Evolutionary conservation across 2,888 invertebrate species (phyloP).

Genomic region (Panzeria rudis): DNA sequence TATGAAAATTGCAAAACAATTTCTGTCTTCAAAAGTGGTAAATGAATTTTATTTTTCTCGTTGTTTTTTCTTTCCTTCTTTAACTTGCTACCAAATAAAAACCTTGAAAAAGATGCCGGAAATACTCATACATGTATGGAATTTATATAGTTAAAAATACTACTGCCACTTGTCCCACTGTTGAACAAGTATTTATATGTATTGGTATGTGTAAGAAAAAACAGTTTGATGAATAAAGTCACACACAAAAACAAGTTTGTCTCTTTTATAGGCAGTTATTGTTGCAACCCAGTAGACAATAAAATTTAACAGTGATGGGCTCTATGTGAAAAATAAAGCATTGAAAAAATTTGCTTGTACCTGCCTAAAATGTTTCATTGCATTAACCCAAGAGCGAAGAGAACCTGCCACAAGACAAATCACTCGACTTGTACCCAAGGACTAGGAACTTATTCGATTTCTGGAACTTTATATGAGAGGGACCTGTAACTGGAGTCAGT

Average conservation of each 20-base stretch:
- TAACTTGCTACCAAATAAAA: slow-evolving; percentile 18
- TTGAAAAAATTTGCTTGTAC: no score
- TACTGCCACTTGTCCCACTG: slow-evolving; percentile 4
- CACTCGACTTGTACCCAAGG: no score
- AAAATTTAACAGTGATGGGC: not conserved
- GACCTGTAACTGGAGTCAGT: no score
- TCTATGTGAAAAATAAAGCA: no score
- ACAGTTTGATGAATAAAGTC: slow-evolving; percentile 32
- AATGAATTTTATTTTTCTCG: slow-evolving; percentile 62
- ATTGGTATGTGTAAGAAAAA: not conserved
- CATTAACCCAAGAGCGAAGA: no score
- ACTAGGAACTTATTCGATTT: no score
- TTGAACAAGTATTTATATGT: slow-evolving; percentile 24
- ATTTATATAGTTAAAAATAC: slow-evolving; percentile 4
- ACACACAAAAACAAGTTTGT: slow-evolving; percentile 11
- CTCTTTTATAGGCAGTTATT: not conserved
- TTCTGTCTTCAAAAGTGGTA: slow-evolving; percentile 67
- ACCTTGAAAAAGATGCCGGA: not conserved
- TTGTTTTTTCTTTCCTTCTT: slow-evolving; percentile 8
- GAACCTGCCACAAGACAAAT: no score
- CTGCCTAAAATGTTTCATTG: no score
- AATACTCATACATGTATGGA: not conserved
- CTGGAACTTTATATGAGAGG: no score
- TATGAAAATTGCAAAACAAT: slow-evolving; percentile 71
- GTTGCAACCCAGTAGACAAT: slow-evolving; percentile 28